Evolutionary conservation across 1,140 invertebrate genomes (phyloP).

Genomic region (Idris sp.): DNA sequence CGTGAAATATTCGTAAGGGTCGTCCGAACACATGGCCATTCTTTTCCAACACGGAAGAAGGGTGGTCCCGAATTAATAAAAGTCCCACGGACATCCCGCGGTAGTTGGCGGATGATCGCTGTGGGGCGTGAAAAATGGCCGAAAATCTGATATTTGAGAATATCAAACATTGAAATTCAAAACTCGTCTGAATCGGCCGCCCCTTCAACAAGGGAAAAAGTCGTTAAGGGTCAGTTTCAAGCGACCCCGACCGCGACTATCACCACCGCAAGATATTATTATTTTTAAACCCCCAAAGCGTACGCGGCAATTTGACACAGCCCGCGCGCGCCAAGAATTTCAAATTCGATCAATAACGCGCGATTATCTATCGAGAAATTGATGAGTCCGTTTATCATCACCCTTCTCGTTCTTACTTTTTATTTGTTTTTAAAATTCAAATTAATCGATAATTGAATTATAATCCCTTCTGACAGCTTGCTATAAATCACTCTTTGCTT

Average conservation of each 20-base stretch:
- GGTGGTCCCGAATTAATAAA: conserved; percentile 75
- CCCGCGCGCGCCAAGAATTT: conserved; percentile 72
- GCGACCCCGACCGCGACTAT: conserved; percentile 43
- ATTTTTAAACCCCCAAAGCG: conserved; percentile 72
- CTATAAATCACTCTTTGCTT: conserved; percentile 45
- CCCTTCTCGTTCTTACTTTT: too few species aligned
- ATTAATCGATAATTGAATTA: conserved; percentile 34
- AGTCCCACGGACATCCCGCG: conserved; percentile 69
- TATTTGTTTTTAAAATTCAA: conserved; percentile 27
- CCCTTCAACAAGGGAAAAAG: conserved; percentile 70
- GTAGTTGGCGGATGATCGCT: conserved; percentile 65
- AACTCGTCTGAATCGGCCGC: conserved; percentile 72
- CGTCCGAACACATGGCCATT: conserved; percentile 65
- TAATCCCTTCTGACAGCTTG: conserved; percentile 12
- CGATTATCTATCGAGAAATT: conserved; percentile 69
- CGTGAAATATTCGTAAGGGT: conserved; percentile 58
- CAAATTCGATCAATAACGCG: conserved; percentile 72
- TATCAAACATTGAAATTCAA: conserved; percentile 80
- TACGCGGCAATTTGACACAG: conserved; percentile 76
- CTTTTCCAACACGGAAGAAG: conserved; percentile 46
- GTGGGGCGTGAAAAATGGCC: conserved; percentile 77
- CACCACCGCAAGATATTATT: conserved; percentile 76
- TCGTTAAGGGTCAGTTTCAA: conserved; percentile 79
- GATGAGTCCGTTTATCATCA: conserved; percentile 63
- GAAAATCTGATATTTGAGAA: conserved; percentile 79